Percentiles rank a stretch among this genome's conserved stretches.
phyloP scores from a whole-genome alignment of 2,888 invertebrate species.

The Neoaliturus tenellus region DNA sequence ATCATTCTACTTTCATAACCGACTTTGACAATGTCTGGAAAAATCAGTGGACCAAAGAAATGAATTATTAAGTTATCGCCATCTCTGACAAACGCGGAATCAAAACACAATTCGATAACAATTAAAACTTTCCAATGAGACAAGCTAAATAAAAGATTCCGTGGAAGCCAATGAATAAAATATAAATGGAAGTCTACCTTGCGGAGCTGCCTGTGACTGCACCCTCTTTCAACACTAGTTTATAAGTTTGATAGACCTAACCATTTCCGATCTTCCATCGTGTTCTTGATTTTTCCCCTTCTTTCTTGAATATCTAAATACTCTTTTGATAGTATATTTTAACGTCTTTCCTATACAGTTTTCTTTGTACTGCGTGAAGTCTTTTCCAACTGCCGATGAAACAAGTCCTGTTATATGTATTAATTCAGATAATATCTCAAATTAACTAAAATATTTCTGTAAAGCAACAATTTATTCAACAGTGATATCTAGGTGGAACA shows the following conservation, averaged over 20 bases:
- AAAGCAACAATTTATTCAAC: neutral
- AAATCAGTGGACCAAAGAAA: neutral
- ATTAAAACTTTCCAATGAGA: conserved; percentile 35
- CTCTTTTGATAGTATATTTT: too few species aligned
- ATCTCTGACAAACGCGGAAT: conserved; percentile 22
- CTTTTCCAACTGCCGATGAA: too few species aligned
- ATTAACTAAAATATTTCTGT: too few species aligned
- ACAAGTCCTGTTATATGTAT: too few species aligned
- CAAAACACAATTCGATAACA: conserved; percentile 35
- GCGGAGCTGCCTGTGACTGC: neutral
- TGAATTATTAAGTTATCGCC: conserved; percentile 27
- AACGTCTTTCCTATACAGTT: too few species aligned
- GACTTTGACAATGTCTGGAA: neutral
- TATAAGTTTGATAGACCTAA: neutral
- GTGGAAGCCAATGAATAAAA: conserved; percentile 18
- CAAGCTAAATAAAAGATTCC: conserved; percentile 33
- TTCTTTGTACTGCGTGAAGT: too few species aligned
- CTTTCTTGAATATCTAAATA: neutral
- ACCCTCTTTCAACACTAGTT: neutral
- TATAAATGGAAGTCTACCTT: conserved; percentile 26
- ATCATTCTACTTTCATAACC: too few species aligned
- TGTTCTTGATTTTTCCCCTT: neutral
- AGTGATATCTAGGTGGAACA: neutral
- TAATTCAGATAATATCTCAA: too few species aligned
- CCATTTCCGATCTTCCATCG: neutral